phyloP scores from a whole-genome alignment of 1,140 invertebrate species.

The Calephelis nemesis region DNA sequence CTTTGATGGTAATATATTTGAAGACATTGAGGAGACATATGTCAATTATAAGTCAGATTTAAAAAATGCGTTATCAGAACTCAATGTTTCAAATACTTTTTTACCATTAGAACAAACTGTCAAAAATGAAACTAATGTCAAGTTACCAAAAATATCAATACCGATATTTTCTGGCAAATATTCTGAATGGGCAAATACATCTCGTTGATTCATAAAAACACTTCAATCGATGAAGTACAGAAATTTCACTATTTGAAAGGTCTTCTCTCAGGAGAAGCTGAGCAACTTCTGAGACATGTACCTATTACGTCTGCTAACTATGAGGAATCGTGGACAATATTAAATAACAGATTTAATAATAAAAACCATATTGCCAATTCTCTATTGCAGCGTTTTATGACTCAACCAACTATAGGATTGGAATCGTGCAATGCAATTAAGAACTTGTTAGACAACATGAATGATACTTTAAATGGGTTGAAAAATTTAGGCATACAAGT shows the following conservation, averaged over 20 bases:
- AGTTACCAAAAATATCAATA: conserved; percentile 15
- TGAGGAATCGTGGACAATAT: conserved; percentile 29
- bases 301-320: conserved; percentile 34
- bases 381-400: conserved; percentile 32
- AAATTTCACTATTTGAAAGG: conserved; percentile 27
- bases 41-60: conserved; percentile 7
- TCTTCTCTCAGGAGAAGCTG: conserved; percentile 34
- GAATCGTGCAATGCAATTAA: conserved; percentile 31
- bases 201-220: conserved; percentile 31
- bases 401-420: conserved; percentile 25
- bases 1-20: conserved; percentile 1
- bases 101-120: not conserved
- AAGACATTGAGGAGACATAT: not conserved
- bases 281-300: conserved; percentile 35
- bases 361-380: conserved; percentile 31
- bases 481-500: conserved; percentile 32
- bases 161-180: conserved; percentile 31
- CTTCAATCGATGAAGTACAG: conserved; percentile 4
- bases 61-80: not conserved
- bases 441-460: conserved; percentile 32
- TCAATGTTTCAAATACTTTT: not conserved
- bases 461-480: conserved; percentile 30
- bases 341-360: conserved; percentile 38
- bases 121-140: not conserved
- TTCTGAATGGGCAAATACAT: conserved; percentile 32